Conservation (phyloP, 37 sponge, comb jelly and placozoan genomes). For the Aplysina aerophoba region DNA sequence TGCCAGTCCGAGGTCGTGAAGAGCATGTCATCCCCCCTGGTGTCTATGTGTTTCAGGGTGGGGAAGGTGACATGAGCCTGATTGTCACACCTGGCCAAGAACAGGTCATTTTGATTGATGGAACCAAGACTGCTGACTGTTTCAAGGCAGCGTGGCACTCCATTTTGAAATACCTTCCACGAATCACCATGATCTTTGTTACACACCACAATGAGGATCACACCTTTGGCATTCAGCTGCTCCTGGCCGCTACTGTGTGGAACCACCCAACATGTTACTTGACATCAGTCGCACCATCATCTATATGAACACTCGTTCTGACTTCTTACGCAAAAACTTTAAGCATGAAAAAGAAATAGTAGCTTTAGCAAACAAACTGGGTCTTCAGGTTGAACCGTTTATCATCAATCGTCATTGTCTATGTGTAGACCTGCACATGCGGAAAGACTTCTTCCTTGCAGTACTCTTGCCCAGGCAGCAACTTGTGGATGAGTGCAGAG, state of each 20-base stretch:
- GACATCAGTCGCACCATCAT: not conserved
- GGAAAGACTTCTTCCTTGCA: not conserved
- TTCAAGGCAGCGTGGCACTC: not conserved
- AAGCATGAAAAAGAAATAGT: not conserved
- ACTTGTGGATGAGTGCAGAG: not conserved
- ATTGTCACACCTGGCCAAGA: not conserved
- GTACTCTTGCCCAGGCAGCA: not conserved
- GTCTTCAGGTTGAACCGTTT: no score
- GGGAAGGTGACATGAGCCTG: slow-evolving; percentile 1
- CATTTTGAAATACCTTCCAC: not conserved
- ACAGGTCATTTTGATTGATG: not conserved
- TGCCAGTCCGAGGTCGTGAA: no score
- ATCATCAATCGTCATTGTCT: no score
- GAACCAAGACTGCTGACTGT: slow-evolving; percentile 9
- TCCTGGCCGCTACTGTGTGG: slow-evolving; percentile 1
- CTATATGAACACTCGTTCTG: not conserved
- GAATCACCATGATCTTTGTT: not conserved
- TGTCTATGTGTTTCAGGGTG: slow-evolving; percentile 21
- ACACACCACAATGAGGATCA: slow-evolving; percentile 5
- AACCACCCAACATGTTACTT: not conserved
- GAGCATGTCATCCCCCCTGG: not conserved
- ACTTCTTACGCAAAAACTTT: not conserved
- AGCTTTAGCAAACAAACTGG: not conserved
- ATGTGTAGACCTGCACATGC: no score
- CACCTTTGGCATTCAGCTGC: slow-evolving; percentile 18